Evolutionary conservation across 2,888 invertebrate genomes (phyloP).

Genomic region (Parnassius smintheus): DNA sequence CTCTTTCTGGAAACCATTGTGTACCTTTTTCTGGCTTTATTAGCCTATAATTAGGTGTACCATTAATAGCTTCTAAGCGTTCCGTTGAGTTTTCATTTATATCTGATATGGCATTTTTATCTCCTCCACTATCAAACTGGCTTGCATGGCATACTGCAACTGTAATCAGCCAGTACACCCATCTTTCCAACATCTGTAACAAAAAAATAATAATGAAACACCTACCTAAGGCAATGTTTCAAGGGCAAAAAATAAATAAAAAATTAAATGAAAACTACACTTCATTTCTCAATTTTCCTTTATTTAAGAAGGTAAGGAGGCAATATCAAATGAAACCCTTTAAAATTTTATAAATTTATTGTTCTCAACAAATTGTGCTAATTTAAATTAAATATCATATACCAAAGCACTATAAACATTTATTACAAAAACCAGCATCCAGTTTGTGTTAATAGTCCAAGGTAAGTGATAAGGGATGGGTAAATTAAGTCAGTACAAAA

Average conservation of each 20-base stretch:
- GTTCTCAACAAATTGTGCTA: constrained; percentile 44
- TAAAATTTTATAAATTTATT: constrained; percentile 66
- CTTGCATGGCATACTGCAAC: constrained; percentile 55
- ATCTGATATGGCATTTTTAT: constrained; percentile 61
- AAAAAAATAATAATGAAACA: constrained; percentile 55
- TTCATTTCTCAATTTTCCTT: constrained; percentile 67
- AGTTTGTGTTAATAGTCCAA: constrained; percentile 24
- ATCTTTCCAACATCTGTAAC: constrained; percentile 73
- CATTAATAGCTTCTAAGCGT: constrained; percentile 78
- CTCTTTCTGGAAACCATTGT: constrained; percentile 82
- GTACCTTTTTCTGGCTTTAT: constrained; percentile 80
- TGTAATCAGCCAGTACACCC: constrained; percentile 51
- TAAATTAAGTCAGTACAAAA: constrained; percentile 29
- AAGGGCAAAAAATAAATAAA: constrained; percentile 42
- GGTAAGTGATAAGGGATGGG: constrained; percentile 24
- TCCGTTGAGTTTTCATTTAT: constrained; percentile 59
- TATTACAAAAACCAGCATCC: constrained; percentile 17
- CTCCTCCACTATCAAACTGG: constrained; percentile 58
- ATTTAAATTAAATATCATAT: constrained; percentile 20
- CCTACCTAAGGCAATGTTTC: constrained; percentile 33
- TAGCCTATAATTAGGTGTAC: constrained; percentile 79
- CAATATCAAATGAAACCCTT: constrained; percentile 77
- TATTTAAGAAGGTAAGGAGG: constrained; percentile 66
- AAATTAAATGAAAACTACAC: constrained; percentile 74
- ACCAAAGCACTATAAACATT: constrained; percentile 19